Evolutionary conservation across 2,797 vertebrate genomes (phyloP).

Genomic region (Borostomias antarcticus): DNA sequence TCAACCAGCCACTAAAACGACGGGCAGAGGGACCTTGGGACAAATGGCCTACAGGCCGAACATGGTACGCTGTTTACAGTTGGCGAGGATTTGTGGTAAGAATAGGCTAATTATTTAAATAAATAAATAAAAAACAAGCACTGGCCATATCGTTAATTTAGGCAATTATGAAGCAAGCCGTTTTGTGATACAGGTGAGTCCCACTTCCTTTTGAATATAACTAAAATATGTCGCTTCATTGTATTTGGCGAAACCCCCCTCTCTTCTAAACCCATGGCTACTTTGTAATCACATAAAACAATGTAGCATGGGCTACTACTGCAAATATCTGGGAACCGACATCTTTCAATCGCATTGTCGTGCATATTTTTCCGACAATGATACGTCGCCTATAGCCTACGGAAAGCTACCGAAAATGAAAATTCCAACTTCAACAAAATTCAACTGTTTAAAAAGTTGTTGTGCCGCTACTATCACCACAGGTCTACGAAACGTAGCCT

Average conservation of each 20-base stretch:
- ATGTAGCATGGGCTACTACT: neutral
- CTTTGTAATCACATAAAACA: conserved; percentile 2
- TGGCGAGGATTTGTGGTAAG: conserved; percentile 25
- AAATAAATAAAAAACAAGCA: conserved; percentile 31
- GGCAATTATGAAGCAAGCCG: conserved; percentile 22
- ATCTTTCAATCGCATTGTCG: too few relatives aligned
- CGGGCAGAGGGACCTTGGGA: conserved; percentile 43
- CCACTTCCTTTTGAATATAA: neutral
- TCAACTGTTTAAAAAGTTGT: too few relatives aligned
- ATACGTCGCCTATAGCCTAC: too few relatives aligned
- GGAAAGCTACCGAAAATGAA: too few relatives aligned
- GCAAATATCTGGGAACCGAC: neutral
- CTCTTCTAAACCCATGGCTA: neutral
- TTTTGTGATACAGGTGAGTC: conserved; percentile 54
- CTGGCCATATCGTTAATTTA: conserved; percentile 23
- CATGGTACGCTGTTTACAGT: conserved; percentile 38
- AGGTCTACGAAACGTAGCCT: neutral
- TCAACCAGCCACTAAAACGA: fast-evolving
- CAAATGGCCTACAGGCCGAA: neutral
- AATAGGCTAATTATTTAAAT: too few relatives aligned
- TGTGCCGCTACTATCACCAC: neutral
- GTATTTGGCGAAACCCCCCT: neutral
- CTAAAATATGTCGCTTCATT: neutral
- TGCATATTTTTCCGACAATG: too few relatives aligned
- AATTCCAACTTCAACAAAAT: too few relatives aligned